Evolutionary conservation across 2,797 vertebrate species (phyloP), one percentile per base, ranked within the genome.

Genomic region (Argyrosomus regius): DNA sequence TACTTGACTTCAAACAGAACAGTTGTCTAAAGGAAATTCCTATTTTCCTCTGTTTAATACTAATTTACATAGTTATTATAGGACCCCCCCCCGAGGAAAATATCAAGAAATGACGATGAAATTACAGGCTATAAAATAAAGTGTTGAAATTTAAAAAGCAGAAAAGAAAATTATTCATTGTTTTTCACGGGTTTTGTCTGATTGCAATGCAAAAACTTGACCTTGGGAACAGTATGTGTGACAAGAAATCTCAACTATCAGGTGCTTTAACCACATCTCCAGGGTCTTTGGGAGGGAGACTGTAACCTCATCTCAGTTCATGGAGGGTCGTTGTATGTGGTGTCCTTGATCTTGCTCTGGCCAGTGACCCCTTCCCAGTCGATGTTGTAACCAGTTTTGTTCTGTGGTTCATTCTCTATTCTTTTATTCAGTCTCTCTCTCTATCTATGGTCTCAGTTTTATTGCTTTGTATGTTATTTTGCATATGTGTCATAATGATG

Each of bases 61-160:
- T 20, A 59, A 75, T 70, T 81, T 87, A 76, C 49, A 64, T 28
- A 17, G 4, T 48, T 43, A 20, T 79, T 69, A 16, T 20, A 10
- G 39, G 20, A 68, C 54, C 18, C 13, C 5, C 7, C 31, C 31
- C 2, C 28, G 5, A 35, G 52, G 39, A 65, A 53, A 61, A 41
- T 0, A 52, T 61, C 17, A 52, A 57, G 24, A 77, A 58, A 57
- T 62, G 3, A 77, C 24, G n/a, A n/a, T 1, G 1, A 69, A 68
- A 63, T 61, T 16, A 59, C 3, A n/a, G 22, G 46, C 1, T 3
- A 13, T 49, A 52, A 76, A 46, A 24, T 12, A 17, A 35, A 26
- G 17, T 12, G 0, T 61, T 17, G 17, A 14, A 13, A 45, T 45
- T 14, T 45, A 39, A 39, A 39, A 39, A 39, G 35, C 35, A 39